Conservation (phyloP, 2,113 vertebrate genomes). For the Phocoena sinus region DNA sequence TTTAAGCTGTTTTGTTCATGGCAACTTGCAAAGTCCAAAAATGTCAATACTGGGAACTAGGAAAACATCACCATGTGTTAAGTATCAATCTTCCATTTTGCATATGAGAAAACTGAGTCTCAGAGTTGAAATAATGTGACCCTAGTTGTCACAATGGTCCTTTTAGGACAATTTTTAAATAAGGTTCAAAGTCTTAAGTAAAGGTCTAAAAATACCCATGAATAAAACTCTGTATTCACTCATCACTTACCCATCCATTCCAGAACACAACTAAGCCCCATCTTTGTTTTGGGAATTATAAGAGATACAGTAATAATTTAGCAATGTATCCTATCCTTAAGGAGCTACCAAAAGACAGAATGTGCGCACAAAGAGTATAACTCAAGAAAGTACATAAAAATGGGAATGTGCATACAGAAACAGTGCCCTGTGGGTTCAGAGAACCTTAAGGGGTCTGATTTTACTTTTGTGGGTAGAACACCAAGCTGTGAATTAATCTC, state of each 20-base stretch:
- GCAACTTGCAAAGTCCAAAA: not conserved
- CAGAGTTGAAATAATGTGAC: not conserved
- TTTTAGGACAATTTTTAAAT: not conserved
- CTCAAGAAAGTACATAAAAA: not conserved
- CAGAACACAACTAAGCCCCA: not conserved
- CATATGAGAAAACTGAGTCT: not conserved
- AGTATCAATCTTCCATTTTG: not conserved
- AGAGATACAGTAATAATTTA: not conserved
- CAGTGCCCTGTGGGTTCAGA: not conserved
- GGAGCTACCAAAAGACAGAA: not conserved
- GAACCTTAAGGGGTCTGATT: not conserved
- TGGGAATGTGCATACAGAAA: not conserved
- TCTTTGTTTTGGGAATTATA: not conserved
- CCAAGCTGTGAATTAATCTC: not conserved
- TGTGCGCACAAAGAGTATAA: not conserved
- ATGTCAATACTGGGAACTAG: not conserved
- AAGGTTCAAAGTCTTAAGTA: not conserved
- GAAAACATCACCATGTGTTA: not conserved
- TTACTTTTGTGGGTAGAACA: not conserved
- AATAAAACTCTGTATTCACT: not conserved
- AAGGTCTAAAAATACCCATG: not conserved
- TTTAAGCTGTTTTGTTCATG: not conserved
- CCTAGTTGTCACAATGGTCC: not conserved
- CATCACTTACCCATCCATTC: not conserved
- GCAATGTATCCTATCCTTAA: not conserved